Base-by-base conservation (phyloP, 2,888 invertebrate genomes). In the Polietes domitor region DNA sequence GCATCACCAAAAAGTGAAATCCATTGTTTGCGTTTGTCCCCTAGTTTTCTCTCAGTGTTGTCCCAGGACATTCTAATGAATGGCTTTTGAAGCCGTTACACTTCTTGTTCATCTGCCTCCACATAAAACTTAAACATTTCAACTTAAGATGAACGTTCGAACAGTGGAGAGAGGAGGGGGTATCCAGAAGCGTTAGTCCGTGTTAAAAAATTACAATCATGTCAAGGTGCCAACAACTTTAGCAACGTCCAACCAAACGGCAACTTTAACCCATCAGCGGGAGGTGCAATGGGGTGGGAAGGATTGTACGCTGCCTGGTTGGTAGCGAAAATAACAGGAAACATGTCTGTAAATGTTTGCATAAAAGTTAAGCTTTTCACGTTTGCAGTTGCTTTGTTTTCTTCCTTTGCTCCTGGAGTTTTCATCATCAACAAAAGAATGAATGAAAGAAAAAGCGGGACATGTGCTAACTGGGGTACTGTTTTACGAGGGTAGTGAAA, bases 201-300 rank as follows among this genome's bases (percentile, higher is more conserved):
- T 63, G 63, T 74, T 41, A 32, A 55, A 77, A 78, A 85, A 83
- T 82, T 82, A 83, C 83, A 83, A 80, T 83, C 82, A 83, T 81
- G 82, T 83, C 83, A 86, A 85, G 83, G 80, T 85, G 86, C 85
- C 85, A 85, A 85, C 83, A 85, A 83, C 84, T 81, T 81, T 63
- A 68, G 43, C 15, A 43, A 68, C 68, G 41, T 68, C 68, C 68
- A 68, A 68, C 50, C 53, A 71, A 80, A 71, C 41, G 24, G 65
- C 68, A 78, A 73, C 77, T 65, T 75, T 74, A 50, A 53, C 77
- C 74, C 70, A 75, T 77, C 77, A 75, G 9, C 47, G 53, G 77
- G 71, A 55, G 28, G 55, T 47, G 47, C n/a, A n/a, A 32, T 72
- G 32, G 32, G 32, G 58, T 2, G 41, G 15, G 41, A 10, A 41